A percentile compares a stretch with the other conserved stretches of the same genome.
Evolutionary conservation across 2,797 vertebrate genomes (phyloP).

Genomic region (Acropternis orthonyx): DNA sequence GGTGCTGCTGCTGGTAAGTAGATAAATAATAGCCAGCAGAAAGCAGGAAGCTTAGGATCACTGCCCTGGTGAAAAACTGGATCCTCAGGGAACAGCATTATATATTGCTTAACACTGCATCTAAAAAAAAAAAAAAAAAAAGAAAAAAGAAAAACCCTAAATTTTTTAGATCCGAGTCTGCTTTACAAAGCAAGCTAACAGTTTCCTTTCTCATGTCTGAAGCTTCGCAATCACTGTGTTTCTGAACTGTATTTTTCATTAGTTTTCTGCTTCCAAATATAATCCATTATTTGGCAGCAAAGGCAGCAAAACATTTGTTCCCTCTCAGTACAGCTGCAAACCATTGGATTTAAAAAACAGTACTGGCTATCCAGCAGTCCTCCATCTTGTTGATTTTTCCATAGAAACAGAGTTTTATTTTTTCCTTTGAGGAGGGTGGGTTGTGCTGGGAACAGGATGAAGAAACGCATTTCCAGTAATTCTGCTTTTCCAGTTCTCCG

Average conservation of each 20-base stretch:
- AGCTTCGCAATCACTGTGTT: constrained; percentile 53
- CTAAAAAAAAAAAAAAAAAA: not conserved
- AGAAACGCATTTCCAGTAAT: not conserved
- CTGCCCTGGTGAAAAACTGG: not conserved
- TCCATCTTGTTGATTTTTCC: constrained; percentile 43
- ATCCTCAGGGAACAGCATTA: constrained; percentile 22
- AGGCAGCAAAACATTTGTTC: constrained; percentile 67
- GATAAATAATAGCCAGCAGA: constrained; percentile 44
- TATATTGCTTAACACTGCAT: not conserved
- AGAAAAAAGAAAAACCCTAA: not conserved
- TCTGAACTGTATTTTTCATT: constrained; percentile 64
- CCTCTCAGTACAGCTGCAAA: constrained; percentile 68
- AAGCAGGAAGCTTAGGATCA: constrained; percentile 48
- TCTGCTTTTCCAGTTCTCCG: not conserved
- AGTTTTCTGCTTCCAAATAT: constrained; percentile 69
- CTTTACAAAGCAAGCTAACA: not conserved
- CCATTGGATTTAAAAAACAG: constrained; percentile 59
- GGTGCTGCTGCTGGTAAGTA: constrained; percentile 37
- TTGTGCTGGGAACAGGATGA: not conserved
- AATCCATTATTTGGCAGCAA: constrained; percentile 72
- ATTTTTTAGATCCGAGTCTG: not conserved
- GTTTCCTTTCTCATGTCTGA: constrained; percentile 26
- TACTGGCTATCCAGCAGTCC: constrained; percentile 29
- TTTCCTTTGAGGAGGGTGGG: not conserved
- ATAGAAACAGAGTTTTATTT: constrained; percentile 38